phyloP scores from a whole-genome alignment of 30 jellyfish, hydroid and myxozoan species.

The Sanderia malayensis region DNA sequence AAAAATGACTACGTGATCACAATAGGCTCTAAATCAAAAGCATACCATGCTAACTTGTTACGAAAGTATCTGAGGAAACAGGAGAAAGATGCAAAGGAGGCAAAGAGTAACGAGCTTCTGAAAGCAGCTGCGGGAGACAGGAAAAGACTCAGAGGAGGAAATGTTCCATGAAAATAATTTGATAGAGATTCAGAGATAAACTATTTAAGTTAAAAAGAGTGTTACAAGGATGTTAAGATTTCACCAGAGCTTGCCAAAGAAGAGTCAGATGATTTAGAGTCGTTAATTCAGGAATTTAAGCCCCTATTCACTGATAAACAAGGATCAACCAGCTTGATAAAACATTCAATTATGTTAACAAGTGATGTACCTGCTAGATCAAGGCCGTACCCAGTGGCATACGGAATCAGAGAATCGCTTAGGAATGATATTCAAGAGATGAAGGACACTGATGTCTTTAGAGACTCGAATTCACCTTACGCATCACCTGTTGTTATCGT shows the following conservation, averaged over 20 bases:
- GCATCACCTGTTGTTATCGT: too few species aligned
- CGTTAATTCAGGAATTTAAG: constrained; percentile 24
- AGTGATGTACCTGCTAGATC: constrained; percentile 49
- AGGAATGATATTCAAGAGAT: constrained; percentile 39
- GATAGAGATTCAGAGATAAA: constrained; percentile 10
- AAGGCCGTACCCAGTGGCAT: constrained; percentile 48
- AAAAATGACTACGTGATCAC: constrained; percentile 24
- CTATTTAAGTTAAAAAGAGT: constrained; percentile 17
- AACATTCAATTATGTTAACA: constrained; percentile 32
- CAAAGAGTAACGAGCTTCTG: constrained; percentile 10
- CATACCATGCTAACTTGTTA: constrained; percentile 38
- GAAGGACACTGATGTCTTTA: too few species aligned
- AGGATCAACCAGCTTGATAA: constrained; percentile 31
- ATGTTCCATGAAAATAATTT: constrained; percentile 34
- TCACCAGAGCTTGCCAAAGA: constrained; percentile 18
- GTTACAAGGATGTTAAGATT: constrained; percentile 25
- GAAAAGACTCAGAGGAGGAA: constrained; percentile 29
- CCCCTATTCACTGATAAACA: constrained; percentile 47
- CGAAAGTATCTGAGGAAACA: constrained; percentile 21
- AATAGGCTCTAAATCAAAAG: constrained; percentile 12
- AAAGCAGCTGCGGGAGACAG: constrained; percentile 35
- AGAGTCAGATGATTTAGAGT: constrained; percentile 24
- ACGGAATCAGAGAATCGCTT: constrained; percentile 42
- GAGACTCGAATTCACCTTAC: too few species aligned
- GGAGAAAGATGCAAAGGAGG: constrained; percentile 21